Evolutionary conservation across 2,888 invertebrate species (phyloP), one percentile per base, ranked within the genome.

Genomic region (Tyria jacobaeae): DNA sequence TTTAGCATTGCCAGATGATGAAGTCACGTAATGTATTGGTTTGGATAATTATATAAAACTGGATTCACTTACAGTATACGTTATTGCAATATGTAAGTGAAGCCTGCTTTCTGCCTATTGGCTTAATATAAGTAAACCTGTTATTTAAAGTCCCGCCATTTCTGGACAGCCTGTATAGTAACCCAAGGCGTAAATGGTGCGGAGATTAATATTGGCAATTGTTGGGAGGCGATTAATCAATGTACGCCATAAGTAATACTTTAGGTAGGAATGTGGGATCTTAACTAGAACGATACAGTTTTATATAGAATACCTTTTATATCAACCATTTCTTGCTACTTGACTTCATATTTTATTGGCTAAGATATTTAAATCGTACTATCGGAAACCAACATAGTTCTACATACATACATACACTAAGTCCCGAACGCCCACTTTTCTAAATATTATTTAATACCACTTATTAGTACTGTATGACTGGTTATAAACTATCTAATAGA

Each of bases 131-230:
- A 31, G 12, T 17, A 21, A 44, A 44, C 44, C 1, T 21, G 44
- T 44, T 41, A 44, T 21, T 7, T 14, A 57, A 35, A 37, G 25
- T 2, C 4, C 17, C 17, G 14, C 25, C 14, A 24, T 5, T 44
- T n/a, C 2, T 24, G 39, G n/a, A 27, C 52, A 48, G 0, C 49
- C 60, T 54, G 60, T 55, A 41, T 55, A 60, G 15, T n/a, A 17
- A 35, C 58, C 60, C 60, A 31, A 55, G 39, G 62, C 69, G 62
- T 63, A 75, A 69, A 74, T 67, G 70, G 76, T 60, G 56, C 49
- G 34, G 35, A 63, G 62, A 74, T 74, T 74, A 75, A 72, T 74
- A 75, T 61, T 70, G 66, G 65, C 75, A 69, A 67, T 70, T 70
- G 74, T 74, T 65, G 61, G 55, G 59, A 58, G 60, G 49, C 64